phyloP scores from a whole-genome alignment of 2,113 vertebrate genomes.

The Hipposideros armiger region DNA sequence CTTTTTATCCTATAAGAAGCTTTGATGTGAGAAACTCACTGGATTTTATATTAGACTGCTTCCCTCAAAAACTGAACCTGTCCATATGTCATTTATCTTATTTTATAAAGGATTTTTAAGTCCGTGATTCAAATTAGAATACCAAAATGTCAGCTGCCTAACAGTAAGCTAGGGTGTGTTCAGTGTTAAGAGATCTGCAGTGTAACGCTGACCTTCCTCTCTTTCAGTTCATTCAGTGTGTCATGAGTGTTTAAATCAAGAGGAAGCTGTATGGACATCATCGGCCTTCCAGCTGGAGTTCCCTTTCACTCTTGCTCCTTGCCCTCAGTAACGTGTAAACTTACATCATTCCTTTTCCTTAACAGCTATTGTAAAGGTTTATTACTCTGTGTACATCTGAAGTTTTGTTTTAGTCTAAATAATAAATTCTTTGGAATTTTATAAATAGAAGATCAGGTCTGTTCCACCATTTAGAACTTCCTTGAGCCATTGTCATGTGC shows the following conservation, averaged over 20 bases:
- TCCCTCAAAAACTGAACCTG: not conserved
- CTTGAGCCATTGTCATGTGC: conserved; percentile 72
- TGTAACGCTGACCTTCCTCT: conserved; percentile 62
- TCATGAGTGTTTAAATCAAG: conserved; percentile 88
- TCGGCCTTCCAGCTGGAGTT: conserved; percentile 80
- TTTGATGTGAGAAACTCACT: not conserved
- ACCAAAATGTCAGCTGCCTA: not conserved
- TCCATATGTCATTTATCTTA: not conserved
- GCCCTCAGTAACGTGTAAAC: conserved; percentile 37
- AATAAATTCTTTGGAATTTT: conserved; percentile 73
- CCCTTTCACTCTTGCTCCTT: conserved; percentile 38
- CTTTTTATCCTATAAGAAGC: not conserved
- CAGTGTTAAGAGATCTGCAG: not conserved
- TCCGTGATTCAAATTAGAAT: not conserved
- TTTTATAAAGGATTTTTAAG: not conserved
- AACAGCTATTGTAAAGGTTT: conserved; percentile 63
- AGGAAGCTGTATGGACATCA: not conserved
- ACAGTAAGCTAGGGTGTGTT: not conserved
- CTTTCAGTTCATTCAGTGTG: conserved; percentile 90
- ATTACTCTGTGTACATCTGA: conserved; percentile 33
- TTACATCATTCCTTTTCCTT: not conserved
- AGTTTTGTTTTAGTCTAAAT: conserved; percentile 74
- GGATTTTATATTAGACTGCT: conserved; percentile 15
- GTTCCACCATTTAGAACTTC: conserved; percentile 35
- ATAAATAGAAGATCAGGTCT: conserved; percentile 47